Evolutionary conservation across 2,797 vertebrate genomes (phyloP), one percentile per base, ranked within the genome.

Genomic region (Neostethus bicornis): DNA sequence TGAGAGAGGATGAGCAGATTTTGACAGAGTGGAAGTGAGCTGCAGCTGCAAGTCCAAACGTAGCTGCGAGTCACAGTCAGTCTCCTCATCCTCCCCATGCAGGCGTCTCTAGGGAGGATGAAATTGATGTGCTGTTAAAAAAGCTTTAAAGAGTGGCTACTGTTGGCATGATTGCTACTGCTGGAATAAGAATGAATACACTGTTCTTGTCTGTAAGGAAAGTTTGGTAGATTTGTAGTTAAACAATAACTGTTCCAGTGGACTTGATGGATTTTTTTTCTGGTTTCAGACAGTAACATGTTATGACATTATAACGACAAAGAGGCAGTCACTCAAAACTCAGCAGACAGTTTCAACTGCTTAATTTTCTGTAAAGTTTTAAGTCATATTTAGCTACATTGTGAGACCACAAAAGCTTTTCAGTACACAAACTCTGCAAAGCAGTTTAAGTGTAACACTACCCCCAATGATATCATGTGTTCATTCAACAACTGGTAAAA

Each of bases 101-200:
- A 61, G 68, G 50, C 49, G 3, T 89, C 88, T 80, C 89, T 68
- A 68, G 81, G 84, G 86, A 84, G 66, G 63, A 60, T 55, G 61
- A 68, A 80, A 81, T 53, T 81, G 84, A 84, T 79, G 65, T 68
- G 80, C 77, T 70, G 77, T 84, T 87, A 85, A 85, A 85, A 83
- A 58, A 52, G 64, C 83, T 89, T 88, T 86, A 82, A 87, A 85
- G 75, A 76, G 58, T 81, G 63, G 77, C 65, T 64, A 81, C 80
- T 86, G 87, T 85, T 84, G 85, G 80, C 73, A 52, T 37, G 72
- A 68, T 73, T 84, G 80, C 65, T 60, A 79, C 66, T 32, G 64
- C 82, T 80, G 79, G 53, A 69, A 64, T 53, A 23, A 76, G 70
- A 77, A 76, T 74, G 78, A 67, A 72, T 57, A 73, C 46, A 58